Conservation (phyloP, 2,888 invertebrate species). For the Lasioglossum calceatum region DNA sequence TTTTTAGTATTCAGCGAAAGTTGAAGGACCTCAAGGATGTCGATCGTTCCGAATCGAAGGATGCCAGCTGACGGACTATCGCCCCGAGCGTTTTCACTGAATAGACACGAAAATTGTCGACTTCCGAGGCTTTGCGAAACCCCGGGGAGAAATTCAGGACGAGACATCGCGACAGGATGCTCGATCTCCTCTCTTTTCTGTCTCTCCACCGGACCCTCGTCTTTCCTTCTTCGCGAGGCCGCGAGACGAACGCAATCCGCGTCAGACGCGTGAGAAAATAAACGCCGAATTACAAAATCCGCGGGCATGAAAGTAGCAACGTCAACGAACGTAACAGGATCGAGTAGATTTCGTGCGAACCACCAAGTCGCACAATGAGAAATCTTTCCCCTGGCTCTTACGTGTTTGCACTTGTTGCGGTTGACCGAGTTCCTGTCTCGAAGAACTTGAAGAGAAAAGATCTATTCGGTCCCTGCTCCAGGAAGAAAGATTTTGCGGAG, state of each 20-base stretch:
- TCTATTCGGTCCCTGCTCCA: neutral
- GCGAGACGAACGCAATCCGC: neutral
- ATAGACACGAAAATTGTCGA: slow-evolving; percentile 19
- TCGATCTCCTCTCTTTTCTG: neutral
- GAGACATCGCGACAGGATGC: slow-evolving; percentile 32
- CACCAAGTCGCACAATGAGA: neutral
- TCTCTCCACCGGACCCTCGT: neutral
- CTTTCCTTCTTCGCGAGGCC: neutral
- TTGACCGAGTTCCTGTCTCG: slow-evolving; percentile 10
- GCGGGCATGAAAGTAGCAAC: neutral
- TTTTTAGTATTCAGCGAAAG: too few relatives aligned
- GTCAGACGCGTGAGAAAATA: slow-evolving; percentile 4
- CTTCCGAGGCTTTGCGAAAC: slow-evolving; percentile 34
- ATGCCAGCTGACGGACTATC: neutral
- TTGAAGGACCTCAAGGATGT: neutral
- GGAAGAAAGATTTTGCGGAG: neutral
- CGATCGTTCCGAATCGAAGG: neutral
- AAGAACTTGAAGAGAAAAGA: neutral
- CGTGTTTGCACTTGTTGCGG: neutral
- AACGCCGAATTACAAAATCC: slow-evolving; percentile 14
- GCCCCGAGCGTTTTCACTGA: neutral
- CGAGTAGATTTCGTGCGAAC: neutral
- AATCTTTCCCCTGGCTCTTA: neutral
- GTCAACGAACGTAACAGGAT: neutral
- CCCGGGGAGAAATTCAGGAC: slow-evolving; percentile 61